These are phyloP conservation scores for Anthoscopus minutus DNA, from an alignment of 2,113 vertebrate genomes.

Conservation along the genomic window DNA sequence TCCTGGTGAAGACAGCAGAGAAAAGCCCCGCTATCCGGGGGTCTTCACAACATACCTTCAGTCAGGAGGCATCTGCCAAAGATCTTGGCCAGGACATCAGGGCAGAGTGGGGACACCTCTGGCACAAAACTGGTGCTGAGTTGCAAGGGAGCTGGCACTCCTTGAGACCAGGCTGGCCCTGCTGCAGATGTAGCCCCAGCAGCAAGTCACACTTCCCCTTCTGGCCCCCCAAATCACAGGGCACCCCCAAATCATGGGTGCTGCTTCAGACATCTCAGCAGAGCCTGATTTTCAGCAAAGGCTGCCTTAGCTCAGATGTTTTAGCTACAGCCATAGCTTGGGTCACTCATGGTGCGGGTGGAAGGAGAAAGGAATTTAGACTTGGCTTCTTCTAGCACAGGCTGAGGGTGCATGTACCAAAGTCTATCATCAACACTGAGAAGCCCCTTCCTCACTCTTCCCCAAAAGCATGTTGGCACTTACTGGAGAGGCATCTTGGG, in stretches of 20 bases:
- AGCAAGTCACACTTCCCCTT: neutral
- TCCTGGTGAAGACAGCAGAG: neutral
- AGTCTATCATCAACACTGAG: fast-evolving
- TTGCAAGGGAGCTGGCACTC: neutral
- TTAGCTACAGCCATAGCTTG: neutral
- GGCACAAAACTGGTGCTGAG: neutral
- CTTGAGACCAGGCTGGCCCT: neutral
- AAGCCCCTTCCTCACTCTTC: neutral
- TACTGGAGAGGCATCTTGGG: slow-evolving; percentile 83
- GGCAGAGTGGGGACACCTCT: neutral
- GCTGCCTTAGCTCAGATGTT: neutral
- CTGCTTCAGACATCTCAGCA: neutral
- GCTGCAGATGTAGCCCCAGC: neutral
- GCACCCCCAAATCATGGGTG: neutral
- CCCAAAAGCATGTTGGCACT: neutral
- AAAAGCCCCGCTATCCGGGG: neutral
- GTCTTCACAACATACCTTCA: neutral
- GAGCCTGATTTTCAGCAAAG: neutral
- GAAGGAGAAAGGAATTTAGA: neutral
- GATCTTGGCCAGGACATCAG: neutral
- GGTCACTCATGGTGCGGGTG: fast-evolving
- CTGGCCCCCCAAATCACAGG: neutral
- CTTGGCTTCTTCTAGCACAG: neutral
- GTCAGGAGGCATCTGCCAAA: neutral
- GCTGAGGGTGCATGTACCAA: neutral